Base-by-base conservation (phyloP, 1,140 invertebrate species). In the Kradibia gibbosae region DNA sequence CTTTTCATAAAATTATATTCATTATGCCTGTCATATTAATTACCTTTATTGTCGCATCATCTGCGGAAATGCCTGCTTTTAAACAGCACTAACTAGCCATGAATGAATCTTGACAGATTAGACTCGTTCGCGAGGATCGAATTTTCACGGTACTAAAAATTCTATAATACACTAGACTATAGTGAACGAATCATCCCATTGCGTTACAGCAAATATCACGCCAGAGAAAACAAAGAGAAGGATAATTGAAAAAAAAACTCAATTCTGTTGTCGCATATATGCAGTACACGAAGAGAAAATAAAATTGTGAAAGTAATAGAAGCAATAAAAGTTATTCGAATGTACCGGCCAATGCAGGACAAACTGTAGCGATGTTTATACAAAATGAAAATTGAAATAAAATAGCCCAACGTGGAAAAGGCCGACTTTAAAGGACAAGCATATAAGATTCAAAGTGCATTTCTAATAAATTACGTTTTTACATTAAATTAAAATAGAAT, bases 171-270 rank as follows among this genome's bases (percentile, higher is more conserved):
- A 65, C 78, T 80, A 39, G 1, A 80, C 78, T 80, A 80, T 22
- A 53, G 28, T 78, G 62, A 78, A 57, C 55, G 42, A 80, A 50
- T 76, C 34, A 57, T 73, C 25, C 55, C 60, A 67, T 57, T 50
- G 22, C 45, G 13, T 57, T 81, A 81, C 73, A 81, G 71, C 80
- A 81, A 81, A 77, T 81, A 81, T 81, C 80, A 81, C 80, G 77
- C 80, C 77, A 81, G 60, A 60, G 25, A 39, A 77, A 53, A 75
- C 2, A 57, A 55, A 81, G 22, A 67, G 39, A 73, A 25, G 71
- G 25, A 60, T 34, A 36, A 36, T 57, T 39, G 15, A 8, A 1
- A 13, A 17, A 28, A 62, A 67, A 79, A 72, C 42, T 57, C 67
- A 53, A 79, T 72, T 53, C 50, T 78, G 55, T 48, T 72, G 22